Evolutionary conservation across 2,113 vertebrate genomes (phyloP).

Genomic region (Salvelinus sp.): DNA sequence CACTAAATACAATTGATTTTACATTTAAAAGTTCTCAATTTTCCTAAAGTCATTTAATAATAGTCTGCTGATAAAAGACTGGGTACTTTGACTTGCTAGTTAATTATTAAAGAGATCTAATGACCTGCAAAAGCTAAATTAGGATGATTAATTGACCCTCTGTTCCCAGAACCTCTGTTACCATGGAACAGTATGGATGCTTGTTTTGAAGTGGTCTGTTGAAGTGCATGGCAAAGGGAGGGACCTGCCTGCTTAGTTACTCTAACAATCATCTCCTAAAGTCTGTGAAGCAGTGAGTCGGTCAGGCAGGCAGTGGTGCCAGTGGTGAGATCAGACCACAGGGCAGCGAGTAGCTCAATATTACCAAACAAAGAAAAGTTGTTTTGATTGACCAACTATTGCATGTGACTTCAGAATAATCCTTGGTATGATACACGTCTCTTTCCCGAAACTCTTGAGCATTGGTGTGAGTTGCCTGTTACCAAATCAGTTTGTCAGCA

Average conservation of each 20-base stretch:
- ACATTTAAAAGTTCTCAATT: too few relatives aligned
- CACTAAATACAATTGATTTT: too few relatives aligned
- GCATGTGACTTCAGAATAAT: slow-evolving; percentile 57
- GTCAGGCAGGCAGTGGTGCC: slow-evolving; percentile 19
- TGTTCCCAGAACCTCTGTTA: slow-evolving; percentile 23
- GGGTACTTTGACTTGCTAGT: neutral
- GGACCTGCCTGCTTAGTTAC: slow-evolving; percentile 36
- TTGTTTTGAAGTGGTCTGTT: neutral
- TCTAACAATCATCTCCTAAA: slow-evolving; percentile 33
- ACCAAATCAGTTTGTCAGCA: neutral
- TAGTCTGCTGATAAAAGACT: neutral
- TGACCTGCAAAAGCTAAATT: neutral
- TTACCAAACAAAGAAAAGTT: slow-evolving; percentile 32
- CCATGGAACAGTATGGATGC: neutral
- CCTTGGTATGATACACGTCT: slow-evolving; percentile 31
- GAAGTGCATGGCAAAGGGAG: neutral
- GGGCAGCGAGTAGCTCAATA: slow-evolving; percentile 32
- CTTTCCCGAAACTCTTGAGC: slow-evolving; percentile 51
- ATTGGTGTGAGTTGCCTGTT: slow-evolving; percentile 22
- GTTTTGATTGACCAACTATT: slow-evolving; percentile 44
- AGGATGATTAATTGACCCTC: neutral
- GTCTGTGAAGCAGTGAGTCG: slow-evolving; percentile 41
- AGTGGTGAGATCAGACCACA: slow-evolving; percentile 47
- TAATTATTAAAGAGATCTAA: neutral
- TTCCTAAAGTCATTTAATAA: too few relatives aligned